Evolutionary conservation across 1,140 invertebrate species (phyloP), one percentile per base, ranked within the genome.

Genomic region (Drosophila kanapiae): DNA sequence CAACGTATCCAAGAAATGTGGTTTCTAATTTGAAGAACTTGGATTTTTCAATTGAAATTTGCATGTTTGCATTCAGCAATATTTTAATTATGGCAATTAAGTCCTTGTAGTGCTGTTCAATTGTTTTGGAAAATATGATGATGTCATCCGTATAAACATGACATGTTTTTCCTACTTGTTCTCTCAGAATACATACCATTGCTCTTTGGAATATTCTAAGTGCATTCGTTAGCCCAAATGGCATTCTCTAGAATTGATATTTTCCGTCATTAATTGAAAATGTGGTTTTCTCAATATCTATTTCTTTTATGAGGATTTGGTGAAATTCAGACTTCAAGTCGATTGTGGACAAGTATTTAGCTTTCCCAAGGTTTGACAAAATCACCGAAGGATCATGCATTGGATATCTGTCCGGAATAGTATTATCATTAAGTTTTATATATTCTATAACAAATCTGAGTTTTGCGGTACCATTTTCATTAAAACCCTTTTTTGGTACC

Each of bases 151-250:
- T n/a, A n/a, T 58, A 13, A 31, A 42, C 40, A 53, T 42, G 27
- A 13, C 56, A 58, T 0, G 40, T 58, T 33, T 57, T 57, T 10
- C 27, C 93, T 6, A 92, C 38, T 40, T 42, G n/a, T 16, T 43
- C 13, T 43, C 4, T 43, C 2, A 18, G 16, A 27, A 47, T 47
- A 16, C 35, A 29, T n/a, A 37, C 42, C 42, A 47, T 60, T n/a
- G n/a, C 58, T 14, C 2, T 16, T 47, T 47, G 43, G 18, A n/a
- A n/a, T n/a, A n/a, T n/a, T n/a, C n/a, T n/a, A n/a, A n/a, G n/a
- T n/a, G n/a, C n/a, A n/a, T n/a, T 14, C 49, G 29, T 53, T 53
- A 7, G 14, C 8, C 49, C 31, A 13, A 53, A 53, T 13, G 29
- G 9, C 49, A 33, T 33, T 35, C 29, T 53, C 0, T 35, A 8